Conservation (phyloP, 2,113 vertebrate genomes). For the Saimiri boliviensis region DNA sequence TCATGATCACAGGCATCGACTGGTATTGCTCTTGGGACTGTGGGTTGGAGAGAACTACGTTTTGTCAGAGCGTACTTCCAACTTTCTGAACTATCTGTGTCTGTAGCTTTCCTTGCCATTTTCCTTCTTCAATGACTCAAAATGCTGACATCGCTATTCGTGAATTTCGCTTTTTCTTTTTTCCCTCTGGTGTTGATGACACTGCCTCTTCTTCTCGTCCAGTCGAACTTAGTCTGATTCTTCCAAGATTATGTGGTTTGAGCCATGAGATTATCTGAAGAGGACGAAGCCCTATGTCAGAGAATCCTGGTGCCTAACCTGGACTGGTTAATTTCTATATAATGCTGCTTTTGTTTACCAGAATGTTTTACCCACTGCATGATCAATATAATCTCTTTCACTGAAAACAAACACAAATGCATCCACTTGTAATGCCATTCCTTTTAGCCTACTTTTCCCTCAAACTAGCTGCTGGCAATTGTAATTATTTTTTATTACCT, state of each 20-base stretch:
- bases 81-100: background rate
- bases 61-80: background rate
- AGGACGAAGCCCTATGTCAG: background rate
- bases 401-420: background rate
- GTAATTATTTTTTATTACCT: slow-evolving; percentile 28
- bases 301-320: background rate
- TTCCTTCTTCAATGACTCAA: background rate
- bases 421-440: background rate
- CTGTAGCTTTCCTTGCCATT: background rate
- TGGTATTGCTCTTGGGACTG: rapidly evolving
- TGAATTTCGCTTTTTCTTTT: background rate
- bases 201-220: background rate
- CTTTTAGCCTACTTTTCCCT: background rate
- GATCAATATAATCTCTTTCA: background rate
- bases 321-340: background rate
- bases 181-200: background rate
- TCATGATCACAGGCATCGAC: background rate
- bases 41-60: rapidly evolving
- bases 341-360: background rate
- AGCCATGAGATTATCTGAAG: background rate
- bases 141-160: background rate
- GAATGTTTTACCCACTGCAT: background rate
- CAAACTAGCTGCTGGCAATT: background rate
- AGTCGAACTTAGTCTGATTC: background rate
- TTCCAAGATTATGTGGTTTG: background rate